A percentile compares a stretch with the other conserved stretches of the same genome.
Evolutionary conservation across 1,140 invertebrate genomes (phyloP).

Genomic region (Drosophila ogumai): DNA sequence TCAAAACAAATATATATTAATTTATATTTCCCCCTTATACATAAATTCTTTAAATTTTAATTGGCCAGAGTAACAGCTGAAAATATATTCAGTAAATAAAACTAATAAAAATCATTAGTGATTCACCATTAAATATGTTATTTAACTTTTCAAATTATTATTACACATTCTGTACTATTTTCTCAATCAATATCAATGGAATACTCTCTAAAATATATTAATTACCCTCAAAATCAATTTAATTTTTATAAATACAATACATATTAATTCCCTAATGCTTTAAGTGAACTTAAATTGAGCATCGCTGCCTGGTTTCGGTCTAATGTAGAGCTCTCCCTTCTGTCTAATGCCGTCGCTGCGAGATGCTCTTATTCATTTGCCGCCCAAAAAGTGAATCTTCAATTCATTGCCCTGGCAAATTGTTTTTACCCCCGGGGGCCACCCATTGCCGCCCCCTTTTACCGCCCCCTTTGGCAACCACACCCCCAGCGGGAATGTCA

Average conservation of each 20-base stretch:
- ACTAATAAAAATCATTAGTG: too few relatives aligned
- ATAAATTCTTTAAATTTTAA: too few relatives aligned
- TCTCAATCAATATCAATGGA: too few relatives aligned
- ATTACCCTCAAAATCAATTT: background rate
- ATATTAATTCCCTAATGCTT: slow-evolving; percentile 1
- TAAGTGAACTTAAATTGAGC: slow-evolving; percentile 25
- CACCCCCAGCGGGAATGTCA: slow-evolving; percentile 59
- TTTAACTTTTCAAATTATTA: too few relatives aligned
- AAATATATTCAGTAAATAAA: too few relatives aligned
- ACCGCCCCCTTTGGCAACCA: slow-evolving; percentile 11
- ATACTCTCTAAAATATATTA: background rate
- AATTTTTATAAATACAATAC: background rate
- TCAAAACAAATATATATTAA: too few relatives aligned
- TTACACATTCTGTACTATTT: too few relatives aligned
- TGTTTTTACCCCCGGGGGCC: slow-evolving; percentile 44
- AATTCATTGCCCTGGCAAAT: slow-evolving; percentile 67
- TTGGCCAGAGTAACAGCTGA: too few relatives aligned
- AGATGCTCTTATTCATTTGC: slow-evolving; percentile 35
- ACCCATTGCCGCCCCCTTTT: slow-evolving; percentile 5
- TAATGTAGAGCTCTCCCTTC: background rate
- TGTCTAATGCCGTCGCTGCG: background rate
- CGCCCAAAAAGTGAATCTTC: slow-evolving; percentile 52
- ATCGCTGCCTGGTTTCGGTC: background rate
- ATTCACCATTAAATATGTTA: too few relatives aligned
- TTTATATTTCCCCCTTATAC: too few relatives aligned